Conservation (phyloP, 2,797 vertebrate genomes). For the Natrix natrix region DNA sequence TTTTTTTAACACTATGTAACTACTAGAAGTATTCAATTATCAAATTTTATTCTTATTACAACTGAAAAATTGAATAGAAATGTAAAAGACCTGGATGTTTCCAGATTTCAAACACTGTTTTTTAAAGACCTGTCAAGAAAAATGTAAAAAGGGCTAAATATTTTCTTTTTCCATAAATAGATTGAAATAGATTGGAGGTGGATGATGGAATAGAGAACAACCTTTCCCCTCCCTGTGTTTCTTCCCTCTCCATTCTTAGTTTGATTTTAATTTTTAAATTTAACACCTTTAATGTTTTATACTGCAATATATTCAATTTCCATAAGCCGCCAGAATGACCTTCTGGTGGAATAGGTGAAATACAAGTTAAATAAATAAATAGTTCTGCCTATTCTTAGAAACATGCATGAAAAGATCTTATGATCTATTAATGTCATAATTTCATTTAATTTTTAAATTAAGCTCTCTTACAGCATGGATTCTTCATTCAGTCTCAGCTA, state of each 20-base stretch:
- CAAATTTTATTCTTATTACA: neutral
- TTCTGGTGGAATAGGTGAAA: no score
- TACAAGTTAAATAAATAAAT: no score
- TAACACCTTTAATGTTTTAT: no score
- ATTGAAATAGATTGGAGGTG: no score
- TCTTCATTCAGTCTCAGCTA: neutral
- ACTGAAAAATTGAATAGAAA: neutral
- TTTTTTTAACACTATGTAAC: neutral
- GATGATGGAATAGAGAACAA: no score
- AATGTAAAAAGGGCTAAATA: neutral
- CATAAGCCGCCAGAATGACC: no score
- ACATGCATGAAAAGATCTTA: neutral
- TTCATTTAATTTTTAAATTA: neutral
- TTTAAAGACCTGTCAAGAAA: neutral
- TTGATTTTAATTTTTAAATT: no score
- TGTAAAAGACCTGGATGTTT: neutral
- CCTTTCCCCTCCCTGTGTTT: no score
- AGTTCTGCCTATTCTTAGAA: neutral
- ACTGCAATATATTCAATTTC: no score
- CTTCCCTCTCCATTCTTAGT: no score
- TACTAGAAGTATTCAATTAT: neutral
- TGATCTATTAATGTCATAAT: neutral
- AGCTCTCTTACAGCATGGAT: neutral
- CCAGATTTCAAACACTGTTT: neutral
- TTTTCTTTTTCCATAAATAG: neutral